A percentile compares a stretch with the other conserved stretches of the same genome.
These are phyloP conservation scores for Brachycybe producta DNA, from an alignment of 2,888 invertebrate genomes.

Conservation along the genomic window DNA sequence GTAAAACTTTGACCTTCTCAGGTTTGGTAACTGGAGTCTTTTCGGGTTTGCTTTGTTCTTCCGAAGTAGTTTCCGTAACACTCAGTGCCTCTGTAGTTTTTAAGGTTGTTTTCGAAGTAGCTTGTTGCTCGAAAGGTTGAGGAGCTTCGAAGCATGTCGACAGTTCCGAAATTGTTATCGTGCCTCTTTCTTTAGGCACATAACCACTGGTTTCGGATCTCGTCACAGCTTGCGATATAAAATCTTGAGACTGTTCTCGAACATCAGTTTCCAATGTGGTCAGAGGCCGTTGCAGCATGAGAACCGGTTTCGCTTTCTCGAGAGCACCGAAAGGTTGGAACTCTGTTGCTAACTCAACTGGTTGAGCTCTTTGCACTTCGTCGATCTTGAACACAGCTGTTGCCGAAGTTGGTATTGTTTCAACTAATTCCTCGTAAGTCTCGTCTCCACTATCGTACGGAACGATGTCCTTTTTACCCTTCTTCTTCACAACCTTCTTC, in stretches of 20 bases:
- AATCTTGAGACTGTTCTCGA: slow-evolving; percentile 4
- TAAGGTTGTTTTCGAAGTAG: background rate
- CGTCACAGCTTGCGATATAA: slow-evolving; percentile 2
- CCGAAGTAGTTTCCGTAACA: background rate
- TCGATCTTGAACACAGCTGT: background rate
- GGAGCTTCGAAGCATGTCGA: background rate
- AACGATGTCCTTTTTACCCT: background rate
- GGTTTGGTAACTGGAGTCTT: background rate
- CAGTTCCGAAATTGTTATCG: background rate
- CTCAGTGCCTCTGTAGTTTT: background rate
- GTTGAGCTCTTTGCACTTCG: background rate
- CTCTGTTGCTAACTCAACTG: slow-evolving; percentile 1
- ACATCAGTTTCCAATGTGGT: background rate
- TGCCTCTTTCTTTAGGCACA: slow-evolving; percentile 8
- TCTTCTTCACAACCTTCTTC: background rate
- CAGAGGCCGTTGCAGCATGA: background rate
- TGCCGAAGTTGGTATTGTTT: background rate
- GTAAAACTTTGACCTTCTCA: background rate
- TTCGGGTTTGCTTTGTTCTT: background rate
- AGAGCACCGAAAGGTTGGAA: background rate
- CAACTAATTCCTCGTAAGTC: background rate
- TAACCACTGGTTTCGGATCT: slow-evolving; percentile 5
- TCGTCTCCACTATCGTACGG: background rate
- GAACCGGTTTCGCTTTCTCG: background rate
- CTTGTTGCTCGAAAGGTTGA: slow-evolving; percentile 3